These are phyloP conservation scores for Microcebus jonahi DNA, from an alignment of 2,113 vertebrate species.

Conservation along the genomic window DNA sequence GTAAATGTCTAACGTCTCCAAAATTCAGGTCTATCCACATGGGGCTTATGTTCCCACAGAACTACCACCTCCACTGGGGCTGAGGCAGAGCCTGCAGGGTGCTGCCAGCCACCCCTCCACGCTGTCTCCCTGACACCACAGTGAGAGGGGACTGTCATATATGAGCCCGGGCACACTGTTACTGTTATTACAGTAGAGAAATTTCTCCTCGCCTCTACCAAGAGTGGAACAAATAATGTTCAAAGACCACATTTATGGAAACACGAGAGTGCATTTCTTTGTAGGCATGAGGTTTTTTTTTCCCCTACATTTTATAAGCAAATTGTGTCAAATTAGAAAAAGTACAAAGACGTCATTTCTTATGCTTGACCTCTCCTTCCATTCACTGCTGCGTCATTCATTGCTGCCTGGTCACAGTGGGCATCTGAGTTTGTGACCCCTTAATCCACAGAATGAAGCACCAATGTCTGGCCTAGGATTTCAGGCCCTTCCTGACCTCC, in stretches of 20 bases:
- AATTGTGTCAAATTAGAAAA: slow-evolving; percentile 5
- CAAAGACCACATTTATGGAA: background rate
- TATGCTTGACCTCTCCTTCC: background rate
- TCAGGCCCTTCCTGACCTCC: background rate
- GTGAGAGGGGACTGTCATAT: background rate
- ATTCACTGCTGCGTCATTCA: background rate
- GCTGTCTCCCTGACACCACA: background rate
- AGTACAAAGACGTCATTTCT: background rate
- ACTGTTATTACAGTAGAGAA: background rate
- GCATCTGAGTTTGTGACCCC: background rate
- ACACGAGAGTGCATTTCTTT: background rate
- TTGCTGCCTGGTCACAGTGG: background rate
- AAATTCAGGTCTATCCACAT: background rate
- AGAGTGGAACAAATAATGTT: background rate
- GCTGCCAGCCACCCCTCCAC: background rate
- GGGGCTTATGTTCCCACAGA: background rate
- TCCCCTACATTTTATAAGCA: background rate
- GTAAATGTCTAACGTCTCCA: background rate
- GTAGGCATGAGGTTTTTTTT: background rate
- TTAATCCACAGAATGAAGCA: background rate
- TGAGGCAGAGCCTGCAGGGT: no score
- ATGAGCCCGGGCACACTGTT: background rate
- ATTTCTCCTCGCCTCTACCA: background rate
- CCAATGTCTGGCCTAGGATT: background rate
- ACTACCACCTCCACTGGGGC: background rate